Evolutionary conservation across 2,113 vertebrate species (phyloP).

Genomic region (Oostethus manadensis): DNA sequence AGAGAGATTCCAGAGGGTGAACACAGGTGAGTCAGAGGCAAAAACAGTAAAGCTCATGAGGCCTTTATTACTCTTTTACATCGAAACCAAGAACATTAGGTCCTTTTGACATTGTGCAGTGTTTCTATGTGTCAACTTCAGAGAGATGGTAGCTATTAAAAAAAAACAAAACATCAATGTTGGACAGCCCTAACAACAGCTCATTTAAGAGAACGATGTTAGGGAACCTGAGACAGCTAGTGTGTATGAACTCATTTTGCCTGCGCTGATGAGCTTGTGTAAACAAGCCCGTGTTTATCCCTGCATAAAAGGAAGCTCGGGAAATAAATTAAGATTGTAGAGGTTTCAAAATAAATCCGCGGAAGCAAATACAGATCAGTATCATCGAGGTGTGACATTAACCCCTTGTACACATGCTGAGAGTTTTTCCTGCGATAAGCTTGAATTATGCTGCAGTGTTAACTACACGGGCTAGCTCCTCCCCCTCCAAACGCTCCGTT

Average conservation of each 20-base stretch:
- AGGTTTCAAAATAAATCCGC: too few species aligned
- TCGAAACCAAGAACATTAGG: neutral
- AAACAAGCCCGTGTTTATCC: neutral
- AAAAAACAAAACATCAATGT: neutral
- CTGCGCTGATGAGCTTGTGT: neutral
- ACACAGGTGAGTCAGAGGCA: conserved; percentile 12
- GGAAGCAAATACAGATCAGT: too few species aligned
- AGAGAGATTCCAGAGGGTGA: conserved; percentile 28
- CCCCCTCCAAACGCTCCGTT: too few species aligned
- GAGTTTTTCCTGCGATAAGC: too few species aligned
- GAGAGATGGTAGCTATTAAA: neutral
- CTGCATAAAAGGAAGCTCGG: too few species aligned
- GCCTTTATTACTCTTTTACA: neutral
- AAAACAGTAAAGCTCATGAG: conserved; percentile 9
- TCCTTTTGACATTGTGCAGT: neutral
- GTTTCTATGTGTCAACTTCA: neutral
- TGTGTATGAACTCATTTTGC: neutral
- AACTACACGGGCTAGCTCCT: too few species aligned
- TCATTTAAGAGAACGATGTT: neutral
- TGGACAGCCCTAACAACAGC: neutral
- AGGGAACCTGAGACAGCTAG: neutral
- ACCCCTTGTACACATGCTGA: too few species aligned
- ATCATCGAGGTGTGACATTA: too few species aligned
- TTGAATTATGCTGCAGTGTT: too few species aligned
- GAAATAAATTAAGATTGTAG: too few species aligned